These are phyloP conservation scores for Neoarius graeffei DNA, from an alignment of 2,113 vertebrate genomes.

Conservation along the genomic window DNA sequence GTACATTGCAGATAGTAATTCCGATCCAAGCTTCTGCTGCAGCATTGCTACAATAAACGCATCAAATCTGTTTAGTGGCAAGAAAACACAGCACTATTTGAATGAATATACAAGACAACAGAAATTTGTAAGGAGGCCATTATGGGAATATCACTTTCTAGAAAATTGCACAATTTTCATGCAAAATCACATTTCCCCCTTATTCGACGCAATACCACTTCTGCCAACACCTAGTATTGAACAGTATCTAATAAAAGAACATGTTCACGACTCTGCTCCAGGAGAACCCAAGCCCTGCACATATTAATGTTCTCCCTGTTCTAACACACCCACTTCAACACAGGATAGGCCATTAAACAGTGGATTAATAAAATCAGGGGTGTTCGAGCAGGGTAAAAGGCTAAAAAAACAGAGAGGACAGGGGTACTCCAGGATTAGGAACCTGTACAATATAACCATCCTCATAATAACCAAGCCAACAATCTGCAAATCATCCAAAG, in stretches of 20 bases:
- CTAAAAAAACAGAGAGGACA: background rate
- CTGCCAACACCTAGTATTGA: background rate
- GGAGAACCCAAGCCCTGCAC: background rate
- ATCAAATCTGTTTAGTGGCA: slow-evolving; percentile 13
- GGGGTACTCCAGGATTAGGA: background rate
- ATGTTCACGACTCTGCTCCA: background rate
- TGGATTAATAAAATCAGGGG: background rate
- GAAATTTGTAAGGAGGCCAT: background rate
- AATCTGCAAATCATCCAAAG: background rate
- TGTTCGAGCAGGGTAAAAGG: background rate
- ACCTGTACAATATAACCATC: background rate
- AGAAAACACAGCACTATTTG: background rate
- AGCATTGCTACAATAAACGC: background rate
- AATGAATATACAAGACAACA: background rate
- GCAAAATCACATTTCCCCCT: background rate
- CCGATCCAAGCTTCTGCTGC: background rate
- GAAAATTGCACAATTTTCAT: background rate
- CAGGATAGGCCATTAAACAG: background rate
- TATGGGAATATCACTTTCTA: background rate
- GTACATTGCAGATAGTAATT: background rate
- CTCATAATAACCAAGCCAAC: background rate
- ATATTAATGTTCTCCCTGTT: background rate
- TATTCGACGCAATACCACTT: background rate
- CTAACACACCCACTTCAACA: background rate
- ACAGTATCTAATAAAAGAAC: background rate